Base-by-base conservation (phyloP, 2,888 invertebrate species). In the Andrena fulva region DNA sequence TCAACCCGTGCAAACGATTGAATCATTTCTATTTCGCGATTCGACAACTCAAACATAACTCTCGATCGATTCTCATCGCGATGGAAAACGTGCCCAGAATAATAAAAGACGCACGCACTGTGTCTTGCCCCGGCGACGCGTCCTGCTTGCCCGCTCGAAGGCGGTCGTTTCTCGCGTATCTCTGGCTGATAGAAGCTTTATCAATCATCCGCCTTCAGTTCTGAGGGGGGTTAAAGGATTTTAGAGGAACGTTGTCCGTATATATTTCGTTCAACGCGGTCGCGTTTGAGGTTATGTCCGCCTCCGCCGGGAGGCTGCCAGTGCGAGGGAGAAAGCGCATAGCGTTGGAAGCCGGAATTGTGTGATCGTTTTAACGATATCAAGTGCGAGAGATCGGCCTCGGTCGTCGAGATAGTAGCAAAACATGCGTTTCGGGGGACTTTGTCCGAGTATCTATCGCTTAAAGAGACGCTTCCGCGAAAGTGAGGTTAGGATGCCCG, bases 261-360 rank as follows among this genome's bases (percentile, higher is more conserved):
- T 6, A 16, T n/a, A 56, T 29, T 29, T 35, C 24, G 67, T 29
- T 50, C 31, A 16, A n/a, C 8, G 27, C 42, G 52, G 2, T 48
- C 54, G 48, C n/a, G 29, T 72, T 68, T 16, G 75, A 85, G 87
- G 87, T 87, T 87, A 87, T 77, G 87, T 85, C 62, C 67, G 76
- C 2, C 78, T 52, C 64, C 42, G 69, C 74, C 70, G 79, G 76
- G 79, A 69, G 27, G 56, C 35, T 59, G 66, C 48, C 33, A 68
- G 35, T 67, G 54, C 52, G 54, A 24, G 35, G 60, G 68, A 79
- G 50, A 50, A 29, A 50, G 64, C 60, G 66, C 56, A 12, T 42
- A 70, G 73, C 60, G 50, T 54, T 27, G 67, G 77, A 73, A 48
- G 42, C 66, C 63, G 66, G 35, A 29, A 67, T 62, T 52, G 62